phyloP scores from a whole-genome alignment of 2,888 invertebrate genomes.

The Hoplodrina blanda region DNA sequence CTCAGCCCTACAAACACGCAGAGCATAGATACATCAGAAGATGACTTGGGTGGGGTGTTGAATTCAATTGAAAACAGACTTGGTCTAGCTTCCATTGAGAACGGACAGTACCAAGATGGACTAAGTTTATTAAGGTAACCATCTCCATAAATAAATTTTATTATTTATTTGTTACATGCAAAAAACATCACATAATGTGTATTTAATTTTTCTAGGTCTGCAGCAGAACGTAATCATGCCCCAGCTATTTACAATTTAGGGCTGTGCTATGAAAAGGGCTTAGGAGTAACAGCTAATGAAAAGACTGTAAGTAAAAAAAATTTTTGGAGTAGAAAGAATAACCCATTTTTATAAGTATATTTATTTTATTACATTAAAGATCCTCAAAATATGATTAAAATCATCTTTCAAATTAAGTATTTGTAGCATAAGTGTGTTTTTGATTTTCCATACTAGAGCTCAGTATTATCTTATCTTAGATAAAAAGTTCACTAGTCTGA shows the following conservation, averaged over 20 bases:
- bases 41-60: slow-evolving; percentile 88
- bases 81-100: slow-evolving; percentile 91
- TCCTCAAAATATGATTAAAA: neutral
- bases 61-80: slow-evolving; percentile 91
- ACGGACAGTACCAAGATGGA: slow-evolving; percentile 88
- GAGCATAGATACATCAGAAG: slow-evolving; percentile 74
- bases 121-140: slow-evolving; percentile 89
- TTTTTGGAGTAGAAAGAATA: neutral
- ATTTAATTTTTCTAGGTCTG: slow-evolving; percentile 77
- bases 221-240: slow-evolving; percentile 90
- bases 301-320: slow-evolving; percentile 84
- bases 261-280: slow-evolving; percentile 92
- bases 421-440: slow-evolving; percentile 1
- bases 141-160: neutral
- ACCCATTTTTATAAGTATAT: neutral
- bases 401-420: neutral
- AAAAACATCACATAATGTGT: neutral
- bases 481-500: slow-evolving; percentile 17
- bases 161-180: neutral
- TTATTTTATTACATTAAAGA: too few species aligned
- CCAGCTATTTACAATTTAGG: slow-evolving; percentile 93
- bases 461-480: slow-evolving; percentile 29
- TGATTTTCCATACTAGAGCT: slow-evolving; percentile 2
- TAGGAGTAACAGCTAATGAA: slow-evolving; percentile 91
- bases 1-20: slow-evolving; percentile 27